These are phyloP conservation scores for Acleris sparsana DNA, from an alignment of 2,888 invertebrate genomes.

Conservation along the genomic window DNA sequence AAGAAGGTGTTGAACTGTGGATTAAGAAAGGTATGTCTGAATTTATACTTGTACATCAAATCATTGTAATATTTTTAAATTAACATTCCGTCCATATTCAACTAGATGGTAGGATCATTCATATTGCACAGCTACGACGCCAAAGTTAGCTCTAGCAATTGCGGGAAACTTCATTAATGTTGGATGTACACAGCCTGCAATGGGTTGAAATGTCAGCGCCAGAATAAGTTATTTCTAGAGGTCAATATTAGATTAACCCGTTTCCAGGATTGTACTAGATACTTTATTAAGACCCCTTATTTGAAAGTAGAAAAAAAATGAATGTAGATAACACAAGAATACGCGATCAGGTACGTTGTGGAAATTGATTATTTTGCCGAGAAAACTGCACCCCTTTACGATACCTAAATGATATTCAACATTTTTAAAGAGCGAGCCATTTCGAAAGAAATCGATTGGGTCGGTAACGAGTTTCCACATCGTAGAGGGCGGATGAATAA, in stretches of 20 bases:
- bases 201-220: constrained; percentile 9
- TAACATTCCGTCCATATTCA: too few relatives aligned
- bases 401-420: constrained; percentile 36
- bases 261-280: neutral
- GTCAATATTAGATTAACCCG: constrained; percentile 6
- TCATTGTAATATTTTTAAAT: too few relatives aligned
- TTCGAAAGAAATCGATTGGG: constrained; percentile 48
- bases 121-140: constrained; percentile 7
- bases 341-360: too few relatives aligned
- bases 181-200: constrained; percentile 21
- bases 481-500: constrained; percentile 57
- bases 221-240: constrained; percentile 14
- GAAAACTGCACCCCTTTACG: constrained; percentile 11
- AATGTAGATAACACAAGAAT: too few relatives aligned
- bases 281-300: too few relatives aligned
- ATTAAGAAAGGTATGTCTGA: too few relatives aligned
- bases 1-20: too few relatives aligned
- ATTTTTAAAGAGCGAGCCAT: constrained; percentile 41
- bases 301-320: too few relatives aligned
- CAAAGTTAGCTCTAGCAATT: constrained; percentile 20
- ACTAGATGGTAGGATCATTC: neutral
- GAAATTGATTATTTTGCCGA: too few relatives aligned
- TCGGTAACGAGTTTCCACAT: constrained; percentile 53
- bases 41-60: too few relatives aligned
- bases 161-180: constrained; percentile 27